Evolutionary conservation across 1,140 invertebrate genomes (phyloP).

Genomic region (Battus philenor): DNA sequence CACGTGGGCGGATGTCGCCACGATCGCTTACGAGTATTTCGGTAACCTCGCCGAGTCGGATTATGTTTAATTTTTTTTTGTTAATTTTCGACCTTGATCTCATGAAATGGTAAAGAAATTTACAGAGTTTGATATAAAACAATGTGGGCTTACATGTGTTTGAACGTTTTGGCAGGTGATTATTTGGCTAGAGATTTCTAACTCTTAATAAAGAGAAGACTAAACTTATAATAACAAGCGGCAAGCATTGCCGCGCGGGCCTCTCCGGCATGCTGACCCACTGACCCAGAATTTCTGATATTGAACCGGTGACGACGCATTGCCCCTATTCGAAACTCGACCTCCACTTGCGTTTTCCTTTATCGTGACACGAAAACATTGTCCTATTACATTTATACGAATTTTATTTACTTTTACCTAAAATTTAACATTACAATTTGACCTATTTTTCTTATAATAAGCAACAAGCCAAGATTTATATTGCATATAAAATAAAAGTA

Average conservation of each 20-base stretch:
- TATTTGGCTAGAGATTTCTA: too few species aligned
- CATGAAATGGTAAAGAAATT: too few species aligned
- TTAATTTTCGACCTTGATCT: too few species aligned
- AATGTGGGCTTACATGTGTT: too few species aligned
- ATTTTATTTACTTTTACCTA: too few species aligned
- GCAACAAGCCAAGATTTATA: too few species aligned
- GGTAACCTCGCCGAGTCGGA: slow-evolving; percentile 4
- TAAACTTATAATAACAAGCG: slow-evolving; percentile 54
- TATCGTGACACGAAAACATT: slow-evolving; percentile 28
- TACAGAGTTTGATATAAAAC: too few species aligned
- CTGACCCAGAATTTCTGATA: slow-evolving; percentile 72
- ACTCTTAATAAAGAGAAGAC: slow-evolving; percentile 43
- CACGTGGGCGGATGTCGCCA: slow-evolving; percentile 41
- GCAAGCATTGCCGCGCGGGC: slow-evolving; percentile 44
- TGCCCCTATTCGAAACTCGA: slow-evolving; percentile 64
- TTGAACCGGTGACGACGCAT: slow-evolving; percentile 67
- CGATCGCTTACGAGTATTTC: slow-evolving; percentile 25
- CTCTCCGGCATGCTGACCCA: slow-evolving; percentile 63
- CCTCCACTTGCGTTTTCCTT: slow-evolving; percentile 69
- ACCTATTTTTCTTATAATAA: too few species aligned
- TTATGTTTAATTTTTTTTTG: too few species aligned
- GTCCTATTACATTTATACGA: neutral
- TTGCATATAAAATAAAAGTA: too few species aligned
- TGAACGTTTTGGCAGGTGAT: too few species aligned
- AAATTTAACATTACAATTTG: too few species aligned